A percentile compares a stretch with the other conserved stretches of the same genome.
Conservation (phyloP, 2,888 invertebrate genomes). For the Acholoe squamosa region DNA sequence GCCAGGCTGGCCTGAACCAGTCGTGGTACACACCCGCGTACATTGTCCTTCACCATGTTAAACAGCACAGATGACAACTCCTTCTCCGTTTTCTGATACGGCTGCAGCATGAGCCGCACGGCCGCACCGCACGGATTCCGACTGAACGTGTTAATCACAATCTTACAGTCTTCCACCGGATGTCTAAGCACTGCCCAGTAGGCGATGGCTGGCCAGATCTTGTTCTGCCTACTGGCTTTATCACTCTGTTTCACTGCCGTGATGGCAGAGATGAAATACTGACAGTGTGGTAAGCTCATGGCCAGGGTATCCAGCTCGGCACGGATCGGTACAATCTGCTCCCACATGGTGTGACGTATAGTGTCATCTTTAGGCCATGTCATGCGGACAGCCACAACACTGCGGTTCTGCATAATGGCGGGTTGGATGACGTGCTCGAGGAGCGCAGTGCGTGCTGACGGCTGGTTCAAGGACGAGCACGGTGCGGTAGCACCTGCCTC, state of each 20-base stretch:
- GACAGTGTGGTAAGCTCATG: neutral
- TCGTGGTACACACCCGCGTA: constrained; percentile 8
- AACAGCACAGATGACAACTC: constrained; percentile 10
- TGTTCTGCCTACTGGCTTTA: neutral
- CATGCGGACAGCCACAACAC: constrained; percentile 33
- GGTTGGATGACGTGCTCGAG: neutral
- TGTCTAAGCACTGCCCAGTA: constrained; percentile 22
- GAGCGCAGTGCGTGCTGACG: neutral
- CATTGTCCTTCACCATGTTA: constrained; percentile 50
- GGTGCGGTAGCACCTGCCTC: neutral
- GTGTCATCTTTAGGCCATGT: constrained; percentile 31
- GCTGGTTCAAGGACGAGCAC: constrained; percentile 1
- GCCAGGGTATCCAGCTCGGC: constrained; percentile 3
- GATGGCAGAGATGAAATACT: constrained; percentile 50
- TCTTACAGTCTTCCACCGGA: constrained; percentile 1
- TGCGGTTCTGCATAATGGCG: neutral
- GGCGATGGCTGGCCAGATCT: constrained; percentile 28
- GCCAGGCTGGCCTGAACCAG: neutral
- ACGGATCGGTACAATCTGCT: neutral
- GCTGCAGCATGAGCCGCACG: constrained; percentile 54
- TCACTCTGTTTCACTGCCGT: constrained; percentile 33
- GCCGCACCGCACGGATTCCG: constrained; percentile 19
- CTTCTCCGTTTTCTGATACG: constrained; percentile 43
- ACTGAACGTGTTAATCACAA: neutral
- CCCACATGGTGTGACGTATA: constrained; percentile 16